These are phyloP conservation scores for Capreolus pygargus DNA, from an alignment of 2,113 vertebrate genomes.

Conservation along the genomic window DNA sequence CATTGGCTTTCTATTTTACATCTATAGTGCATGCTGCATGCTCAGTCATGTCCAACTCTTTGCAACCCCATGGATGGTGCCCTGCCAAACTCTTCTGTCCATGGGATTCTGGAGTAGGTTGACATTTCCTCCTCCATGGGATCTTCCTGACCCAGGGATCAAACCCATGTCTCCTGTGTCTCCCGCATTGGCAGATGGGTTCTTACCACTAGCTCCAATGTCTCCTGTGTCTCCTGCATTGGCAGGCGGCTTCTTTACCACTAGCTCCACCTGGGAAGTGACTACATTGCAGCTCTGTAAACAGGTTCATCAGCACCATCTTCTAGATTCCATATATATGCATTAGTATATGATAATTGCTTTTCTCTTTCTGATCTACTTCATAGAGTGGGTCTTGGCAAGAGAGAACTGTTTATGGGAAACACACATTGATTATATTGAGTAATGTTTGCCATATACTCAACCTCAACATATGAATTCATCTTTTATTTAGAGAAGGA, in stretches of 20 bases:
- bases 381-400: neutral
- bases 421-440: neutral
- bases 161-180: neutral
- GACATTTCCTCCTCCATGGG: neutral
- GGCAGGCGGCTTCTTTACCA: neutral
- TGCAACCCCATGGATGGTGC: neutral
- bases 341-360: neutral
- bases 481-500: constrained; percentile 24
- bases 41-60: neutral
- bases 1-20: neutral
- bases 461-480: neutral
- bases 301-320: neutral
- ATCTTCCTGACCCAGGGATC: neutral
- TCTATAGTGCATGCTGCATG: neutral
- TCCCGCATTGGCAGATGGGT: no score
- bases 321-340: neutral
- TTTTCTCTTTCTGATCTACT: neutral
- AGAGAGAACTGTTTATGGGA: neutral
- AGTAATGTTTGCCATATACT: neutral
- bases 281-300: neutral
- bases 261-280: neutral
- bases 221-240: neutral
- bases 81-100: neutral
- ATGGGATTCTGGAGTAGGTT: neutral
- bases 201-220: no score